Evolutionary conservation across 2,888 invertebrate genomes (phyloP), one percentile per base, ranked within the genome.

Genomic region (Drosophila aldrichi): DNA sequence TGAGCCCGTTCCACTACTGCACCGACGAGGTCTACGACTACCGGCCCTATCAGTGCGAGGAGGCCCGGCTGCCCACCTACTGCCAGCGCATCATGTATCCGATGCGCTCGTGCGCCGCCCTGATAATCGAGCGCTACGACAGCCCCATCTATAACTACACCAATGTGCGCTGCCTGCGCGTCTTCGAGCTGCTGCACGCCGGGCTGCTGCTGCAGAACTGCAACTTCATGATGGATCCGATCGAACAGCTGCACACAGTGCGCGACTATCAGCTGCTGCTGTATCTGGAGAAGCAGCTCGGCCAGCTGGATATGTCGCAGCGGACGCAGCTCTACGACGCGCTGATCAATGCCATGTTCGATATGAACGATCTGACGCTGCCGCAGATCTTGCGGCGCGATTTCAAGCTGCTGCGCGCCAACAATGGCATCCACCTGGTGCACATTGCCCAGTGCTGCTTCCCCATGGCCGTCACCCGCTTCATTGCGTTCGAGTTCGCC

Each of bases 161-260:
- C 0, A 52, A 40, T 0, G 66, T 67, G 16, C 64, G 40, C 2
- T 58, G 70, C 6, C 32, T 14, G 14, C 25, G 68, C 32, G 14
- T 84, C 44, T 70, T 40, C 3, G 72, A 81, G 51, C 44, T 81
- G 68, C 10, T 81, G 20, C 85, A 78, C 51, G 74, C 85, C n/a
- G 75, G 66, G 1, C 8, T 81, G 0, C 41, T 81, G 6, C 0
- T 84, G 8, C 55, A 78, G 46, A 81, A 70, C 34, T 14, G 7
- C 5, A 78, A 73, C 57, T 81, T 69, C 16, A 3, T 3, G 0
- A 43, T 43, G 0, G 10, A 56, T 12, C 1, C 60, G 5, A 7
- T 10, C 12, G 44, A 63, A 0, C 29, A 48, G 4, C 3, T 64
- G 54, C 0, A 8, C 0, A 9, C 2, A 0, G 6, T 61, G 22